These are phyloP conservation scores for Vanessa atalanta DNA, from an alignment of 1,140 invertebrate genomes.

Conservation along the genomic window DNA sequence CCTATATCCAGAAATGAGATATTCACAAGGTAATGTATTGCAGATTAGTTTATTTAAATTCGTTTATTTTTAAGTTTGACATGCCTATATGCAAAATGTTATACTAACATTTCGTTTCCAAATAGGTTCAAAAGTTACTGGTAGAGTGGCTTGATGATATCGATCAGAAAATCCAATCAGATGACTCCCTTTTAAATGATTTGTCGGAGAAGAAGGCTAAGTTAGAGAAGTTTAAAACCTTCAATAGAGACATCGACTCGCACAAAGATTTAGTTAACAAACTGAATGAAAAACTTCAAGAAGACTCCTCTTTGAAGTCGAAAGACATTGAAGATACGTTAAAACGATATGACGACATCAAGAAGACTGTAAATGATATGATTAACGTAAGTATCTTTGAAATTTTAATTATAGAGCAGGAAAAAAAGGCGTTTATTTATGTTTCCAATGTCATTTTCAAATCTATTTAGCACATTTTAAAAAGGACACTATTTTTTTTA, in stretches of 20 bases:
- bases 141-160: slow-evolving; percentile 93
- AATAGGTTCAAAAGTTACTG: slow-evolving; percentile 85
- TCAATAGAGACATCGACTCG: slow-evolving; percentile 88
- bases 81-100: no score
- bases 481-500: background rate
- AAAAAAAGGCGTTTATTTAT: no score
- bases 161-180: slow-evolving; percentile 88
- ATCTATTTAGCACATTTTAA: no score
- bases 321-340: slow-evolving; percentile 87
- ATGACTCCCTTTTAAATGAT: slow-evolving; percentile 88
- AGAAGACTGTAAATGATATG: slow-evolving; percentile 83
- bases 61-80: no score
- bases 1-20: no score
- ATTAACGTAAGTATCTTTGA: slow-evolving; percentile 79
- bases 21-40: no score
- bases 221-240: slow-evolving; percentile 89
- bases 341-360: slow-evolving; percentile 86
- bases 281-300: slow-evolving; percentile 84
- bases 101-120: slow-evolving; percentile 23
- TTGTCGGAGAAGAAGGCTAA: slow-evolving; percentile 94
- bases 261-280: slow-evolving; percentile 89
- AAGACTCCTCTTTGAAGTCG: slow-evolving; percentile 84
- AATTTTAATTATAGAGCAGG: slow-evolving; percentile 7
- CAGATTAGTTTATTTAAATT: no score
- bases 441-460: no score